Evolutionary conservation across 2,888 invertebrate genomes (phyloP), one percentile per base, ranked within the genome.

Genomic region (Tetranychus piercei): DNA sequence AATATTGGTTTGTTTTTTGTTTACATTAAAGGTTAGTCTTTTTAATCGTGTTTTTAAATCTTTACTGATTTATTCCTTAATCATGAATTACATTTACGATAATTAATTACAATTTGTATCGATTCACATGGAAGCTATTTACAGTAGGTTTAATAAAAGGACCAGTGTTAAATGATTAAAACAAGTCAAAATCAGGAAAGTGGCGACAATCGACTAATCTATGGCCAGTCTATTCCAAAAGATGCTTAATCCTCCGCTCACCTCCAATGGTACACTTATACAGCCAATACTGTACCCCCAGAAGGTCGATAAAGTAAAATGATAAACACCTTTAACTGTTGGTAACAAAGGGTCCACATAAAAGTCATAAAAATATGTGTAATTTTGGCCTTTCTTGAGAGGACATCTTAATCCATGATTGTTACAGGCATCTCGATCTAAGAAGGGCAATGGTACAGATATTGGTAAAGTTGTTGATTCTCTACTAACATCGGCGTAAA

Each of bases 221-320:
- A 55, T 15, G 11, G 55, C 9, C 55, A 55, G 15, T 6, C 55
- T 9, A 55, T 55, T 55, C 9, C 55, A 5, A 55, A 55, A 55
- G 9, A 55, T 15, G 7, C 55, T 15, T 2, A 55, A 2, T 6
- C 15, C 15, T 15, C 55, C 15, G 55, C 55, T 71, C 45, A 71
- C 15, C 34, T 71, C 71, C 20, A 71, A 44, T n/a, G 71, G 71
- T n/a, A 71, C 11, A n/a, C 23, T 71, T 15, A 71, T 23, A 34
- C 71, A 71, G 20, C 23, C 71, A 44, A 71, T 43, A 11, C n/a
- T 15, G 34, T 44, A 44, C 18, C 71, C 71, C 71, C 71, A 71
- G 34, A 71, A 44, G 15, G n/a, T 71, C 6, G 71, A 11, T 6
- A 71, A 20, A 6, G 20, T 44, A 15, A 43, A 44, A n/a, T n/a